These are phyloP conservation scores for Eremophila alpestris DNA, from an alignment of 2,797 vertebrate species.

Conservation along the genomic window DNA sequence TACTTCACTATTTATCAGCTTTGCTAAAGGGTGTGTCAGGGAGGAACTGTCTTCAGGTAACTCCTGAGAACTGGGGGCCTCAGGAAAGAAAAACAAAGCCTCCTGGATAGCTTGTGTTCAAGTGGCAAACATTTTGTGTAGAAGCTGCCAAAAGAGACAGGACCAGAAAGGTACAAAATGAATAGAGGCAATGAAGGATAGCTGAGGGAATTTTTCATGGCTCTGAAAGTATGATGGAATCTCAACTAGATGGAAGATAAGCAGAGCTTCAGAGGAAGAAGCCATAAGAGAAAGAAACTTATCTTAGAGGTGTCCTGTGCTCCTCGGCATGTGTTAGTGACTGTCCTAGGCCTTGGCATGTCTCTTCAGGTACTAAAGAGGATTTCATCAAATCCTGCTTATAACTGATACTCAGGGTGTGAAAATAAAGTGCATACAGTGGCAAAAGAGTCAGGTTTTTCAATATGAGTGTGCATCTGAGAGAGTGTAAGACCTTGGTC, in stretches of 20 bases:
- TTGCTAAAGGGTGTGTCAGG: background rate
- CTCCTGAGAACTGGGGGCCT: background rate
- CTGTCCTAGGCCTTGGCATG: background rate
- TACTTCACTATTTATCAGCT: background rate
- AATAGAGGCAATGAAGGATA: background rate
- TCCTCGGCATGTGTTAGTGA: background rate
- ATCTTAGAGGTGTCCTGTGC: background rate
- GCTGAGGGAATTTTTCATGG: background rate
- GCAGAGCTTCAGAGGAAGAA: background rate
- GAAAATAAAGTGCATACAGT: background rate
- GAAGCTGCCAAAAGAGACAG: background rate
- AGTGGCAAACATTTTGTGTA: background rate
- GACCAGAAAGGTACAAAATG: background rate
- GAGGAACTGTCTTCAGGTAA: background rate
- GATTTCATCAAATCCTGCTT: background rate
- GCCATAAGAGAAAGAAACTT: background rate
- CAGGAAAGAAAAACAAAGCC: background rate
- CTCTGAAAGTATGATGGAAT: background rate
- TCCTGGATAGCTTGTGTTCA: background rate
- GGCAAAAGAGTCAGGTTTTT: background rate
- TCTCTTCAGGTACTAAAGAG: background rate
- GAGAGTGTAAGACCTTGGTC: fast-evolving
- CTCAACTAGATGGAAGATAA: background rate
- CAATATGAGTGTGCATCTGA: background rate
- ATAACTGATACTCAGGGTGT: background rate